Base-by-base conservation (phyloP, 1,140 invertebrate species). In the Eriocheir sinensis region DNA sequence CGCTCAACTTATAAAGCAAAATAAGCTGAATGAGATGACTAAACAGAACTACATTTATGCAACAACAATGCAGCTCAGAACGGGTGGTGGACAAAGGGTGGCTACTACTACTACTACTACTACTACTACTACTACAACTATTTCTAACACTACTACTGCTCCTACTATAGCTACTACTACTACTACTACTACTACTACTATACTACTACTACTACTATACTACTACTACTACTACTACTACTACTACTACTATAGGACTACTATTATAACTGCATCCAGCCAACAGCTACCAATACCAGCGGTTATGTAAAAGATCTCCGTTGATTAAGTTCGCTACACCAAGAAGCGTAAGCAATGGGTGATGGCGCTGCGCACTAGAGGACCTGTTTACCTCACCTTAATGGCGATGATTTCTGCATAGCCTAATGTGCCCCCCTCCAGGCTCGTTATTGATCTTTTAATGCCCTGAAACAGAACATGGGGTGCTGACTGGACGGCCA, bases 321-420 rank as follows among this genome's bases (percentile, higher is more conserved):
- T 17, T 17, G 83, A 27, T 86, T 86, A 21, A 27, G 32, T 32
- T 17, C 34, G 12, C 15, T 17, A 17, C 15, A 27, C 15, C 15
- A 32, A 34, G 30, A 44, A 44, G 40, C 48, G 41, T 30, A 17
- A 32, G 48, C 36, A 90, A 53, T 34, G 30, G 44, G 30, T 86
- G 30, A 3, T n/a, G 12, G 32, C 3, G 30, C 1, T 86, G 83
- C 60, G 27, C 83, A 27, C 34, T 86, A 32, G 21, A 86, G 44
- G 85, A 90, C 79, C n/a, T 88, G 92, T 89, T 44, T 38, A 41
- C 89, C 96, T 96, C 96, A 99, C 98, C 98, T 99, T 99, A 96
- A 99, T 98, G 96, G 98, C 98, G 97, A 99, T 98, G 97, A 99
- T 99, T 98, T 99, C 98, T 95, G 98, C 98, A 97, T 98, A 98